phyloP scores from a whole-genome alignment of 2,888 invertebrate species.

The Drosophila niveifrons region DNA sequence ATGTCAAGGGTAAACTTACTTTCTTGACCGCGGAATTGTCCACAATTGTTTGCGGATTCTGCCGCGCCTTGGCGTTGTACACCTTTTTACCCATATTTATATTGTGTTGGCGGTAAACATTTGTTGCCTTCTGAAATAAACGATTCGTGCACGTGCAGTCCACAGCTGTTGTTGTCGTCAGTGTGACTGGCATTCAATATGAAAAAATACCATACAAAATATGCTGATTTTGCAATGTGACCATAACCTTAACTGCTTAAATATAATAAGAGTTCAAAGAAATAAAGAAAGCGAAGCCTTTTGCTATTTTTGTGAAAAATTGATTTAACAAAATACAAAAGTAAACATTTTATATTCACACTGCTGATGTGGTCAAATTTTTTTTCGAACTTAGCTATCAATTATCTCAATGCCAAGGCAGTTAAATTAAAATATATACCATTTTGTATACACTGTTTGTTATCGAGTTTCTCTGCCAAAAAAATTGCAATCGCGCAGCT shows the following conservation, averaged over 20 bases:
- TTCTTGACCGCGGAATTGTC: constrained; percentile 90
- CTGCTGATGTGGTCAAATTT: too few species aligned
- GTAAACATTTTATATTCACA: too few species aligned
- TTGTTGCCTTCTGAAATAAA: constrained; percentile 20
- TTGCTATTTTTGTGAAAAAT: too few species aligned
- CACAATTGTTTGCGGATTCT: constrained; percentile 89
- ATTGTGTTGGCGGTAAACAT: constrained; percentile 76
- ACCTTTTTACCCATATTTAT: constrained; percentile 90
- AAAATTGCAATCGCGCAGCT: constrained; percentile 2
- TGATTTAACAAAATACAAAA: too few species aligned
- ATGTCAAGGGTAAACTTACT: constrained; percentile 85
- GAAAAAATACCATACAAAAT: background rate
- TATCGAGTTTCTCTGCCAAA: background rate
- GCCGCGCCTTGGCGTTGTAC: constrained; percentile 91
- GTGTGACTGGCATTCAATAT: constrained; percentile 1
- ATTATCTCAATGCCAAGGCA: too few species aligned
- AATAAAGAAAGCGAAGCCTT: too few species aligned
- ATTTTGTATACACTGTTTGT: background rate
- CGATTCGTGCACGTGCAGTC: constrained; percentile 44
- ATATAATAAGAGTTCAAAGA: background rate
- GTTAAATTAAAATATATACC: background rate
- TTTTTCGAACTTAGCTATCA: too few species aligned
- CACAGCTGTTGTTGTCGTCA: background rate
- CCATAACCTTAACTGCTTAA: background rate
- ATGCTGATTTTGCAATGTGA: background rate